A percentile compares a stretch with the other conserved stretches of the same genome.
These are phyloP conservation scores for Drosophila emarginata DNA, from an alignment of 2,888 invertebrate species.

Conservation along the genomic window DNA sequence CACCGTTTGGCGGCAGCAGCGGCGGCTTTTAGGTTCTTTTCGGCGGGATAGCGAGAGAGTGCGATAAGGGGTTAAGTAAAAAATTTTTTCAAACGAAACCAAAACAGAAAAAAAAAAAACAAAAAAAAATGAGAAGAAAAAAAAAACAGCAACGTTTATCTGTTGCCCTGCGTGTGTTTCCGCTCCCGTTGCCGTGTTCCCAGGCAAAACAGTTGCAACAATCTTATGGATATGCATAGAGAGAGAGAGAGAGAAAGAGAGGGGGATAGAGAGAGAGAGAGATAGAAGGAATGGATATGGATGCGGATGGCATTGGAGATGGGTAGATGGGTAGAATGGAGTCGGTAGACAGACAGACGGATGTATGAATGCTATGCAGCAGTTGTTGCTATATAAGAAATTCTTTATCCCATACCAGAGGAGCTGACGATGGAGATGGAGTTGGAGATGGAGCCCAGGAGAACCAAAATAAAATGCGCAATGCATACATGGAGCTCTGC, in stretches of 20 bases:
- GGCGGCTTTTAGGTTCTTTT: conserved; percentile 58
- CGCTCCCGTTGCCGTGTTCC: conserved; percentile 16
- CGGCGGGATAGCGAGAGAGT: conserved; percentile 31
- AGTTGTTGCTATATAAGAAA: conserved; percentile 76
- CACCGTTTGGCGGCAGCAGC: conserved; percentile 6
- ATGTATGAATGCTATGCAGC: conserved; percentile 64
- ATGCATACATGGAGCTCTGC: conserved; percentile 68
- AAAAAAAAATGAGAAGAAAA: too few species aligned
- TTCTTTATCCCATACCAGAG: conserved; percentile 66
- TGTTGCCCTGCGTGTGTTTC: conserved; percentile 29
- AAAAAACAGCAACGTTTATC: conserved; percentile 48
- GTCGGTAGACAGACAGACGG: conserved; percentile 32
- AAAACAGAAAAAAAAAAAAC: conserved; percentile 6
- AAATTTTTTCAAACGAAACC: conserved; percentile 55
- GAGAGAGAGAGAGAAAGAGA: conserved; percentile 21
- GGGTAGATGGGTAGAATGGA: not conserved
- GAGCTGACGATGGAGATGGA: conserved; percentile 20
- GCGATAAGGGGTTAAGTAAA: conserved; percentile 67
- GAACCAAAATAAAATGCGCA: conserved; percentile 67
- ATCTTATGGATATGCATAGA: conserved; percentile 68
- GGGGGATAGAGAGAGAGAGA: not conserved
- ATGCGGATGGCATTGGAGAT: not conserved
- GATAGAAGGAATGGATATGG: too few species aligned
- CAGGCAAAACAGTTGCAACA: conserved; percentile 42
- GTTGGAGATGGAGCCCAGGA: conserved; percentile 12